Percentiles rank a stretch among this genome's conserved stretches.
phyloP scores from a whole-genome alignment of 2,888 invertebrate genomes.

The Sphaerophoria taeniata region DNA sequence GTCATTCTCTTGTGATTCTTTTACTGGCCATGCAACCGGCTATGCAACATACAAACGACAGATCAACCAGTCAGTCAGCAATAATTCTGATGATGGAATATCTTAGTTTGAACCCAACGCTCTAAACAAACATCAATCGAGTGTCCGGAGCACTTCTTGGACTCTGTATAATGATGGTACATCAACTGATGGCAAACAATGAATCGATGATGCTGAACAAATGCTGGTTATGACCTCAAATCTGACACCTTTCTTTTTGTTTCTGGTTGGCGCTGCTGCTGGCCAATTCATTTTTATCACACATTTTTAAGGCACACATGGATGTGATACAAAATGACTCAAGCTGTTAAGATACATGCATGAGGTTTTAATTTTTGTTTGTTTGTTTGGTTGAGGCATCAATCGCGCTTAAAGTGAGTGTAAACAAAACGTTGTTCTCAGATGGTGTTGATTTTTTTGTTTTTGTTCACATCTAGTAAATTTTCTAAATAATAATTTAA shows the following conservation, averaged over 20 bases:
- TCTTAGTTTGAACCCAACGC: constrained; percentile 28
- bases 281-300: constrained; percentile 42
- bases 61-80: neutral
- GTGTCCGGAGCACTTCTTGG: constrained; percentile 14
- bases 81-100: constrained; percentile 48
- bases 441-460: constrained; percentile 35
- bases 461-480: neutral
- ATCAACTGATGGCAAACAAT: constrained; percentile 53
- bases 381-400: constrained; percentile 66
- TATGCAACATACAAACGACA: neutral
- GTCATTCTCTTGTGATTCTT: constrained; percentile 39
- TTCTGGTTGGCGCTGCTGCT: constrained; percentile 58
- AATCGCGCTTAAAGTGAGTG: constrained; percentile 69
- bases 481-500: constrained; percentile 8
- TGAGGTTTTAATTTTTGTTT: constrained; percentile 64
- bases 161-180: neutral
- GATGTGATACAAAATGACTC: no score
- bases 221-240: constrained; percentile 33
- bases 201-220: constrained; percentile 36
- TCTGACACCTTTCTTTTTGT: constrained; percentile 61
- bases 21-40: neutral
- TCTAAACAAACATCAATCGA: constrained; percentile 58
- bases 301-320: neutral
- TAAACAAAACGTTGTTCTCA: constrained; percentile 59
- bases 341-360: constrained; percentile 52